Base-by-base conservation (phyloP, 2,888 invertebrate species). In the Tholera decimalis region DNA sequence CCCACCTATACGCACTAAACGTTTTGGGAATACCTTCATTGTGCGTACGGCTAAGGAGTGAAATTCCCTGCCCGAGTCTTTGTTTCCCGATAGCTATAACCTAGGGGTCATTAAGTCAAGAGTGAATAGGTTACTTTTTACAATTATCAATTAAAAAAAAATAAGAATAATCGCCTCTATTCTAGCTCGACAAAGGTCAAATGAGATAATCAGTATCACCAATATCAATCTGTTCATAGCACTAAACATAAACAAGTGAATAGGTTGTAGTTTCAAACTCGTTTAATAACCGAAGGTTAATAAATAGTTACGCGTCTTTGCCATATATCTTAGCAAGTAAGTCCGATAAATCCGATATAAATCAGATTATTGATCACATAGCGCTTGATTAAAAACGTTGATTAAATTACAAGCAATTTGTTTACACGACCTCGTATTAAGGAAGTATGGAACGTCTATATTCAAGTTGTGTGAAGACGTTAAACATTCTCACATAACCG, bases 371-470 rank as follows among this genome's bases (percentile, higher is more conserved):
- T 49, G 26, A 47, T 68, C 33, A 41, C 57, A 58, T 3, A 30
- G 18, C 30, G 24, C 24, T 30, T 56, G 41, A 41, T 59, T 53
- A 55, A 37, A 55, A 74, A 26, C 35, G 26, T 56, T 43, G 56
- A 55, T 56, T 55, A 69, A 67, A 67, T 74, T 56, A 70, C 28
- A 47, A 58, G 28, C 24, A 58, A 70, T 57, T 55, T 59, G 60
- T 72, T 66, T 35, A 79, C 35, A 57, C 46, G n/a, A 20, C 13
- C 22, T 56, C 15, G 47, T 68, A 77, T 77, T 59, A 67, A 80
- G 68, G 77, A 72, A 77, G 50, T 63, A 53, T 33, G 26, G 8
- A 50, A 43, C 68, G 24, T 44, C 22, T 30, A 35, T 26, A 20
- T 59, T 61, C 18, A 49, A 50, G 9, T 71, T 60, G 37, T 64